These are phyloP conservation scores for Leptoteleia sp. DNA, from an alignment of 1,140 invertebrate genomes.

Conservation along the genomic window DNA sequence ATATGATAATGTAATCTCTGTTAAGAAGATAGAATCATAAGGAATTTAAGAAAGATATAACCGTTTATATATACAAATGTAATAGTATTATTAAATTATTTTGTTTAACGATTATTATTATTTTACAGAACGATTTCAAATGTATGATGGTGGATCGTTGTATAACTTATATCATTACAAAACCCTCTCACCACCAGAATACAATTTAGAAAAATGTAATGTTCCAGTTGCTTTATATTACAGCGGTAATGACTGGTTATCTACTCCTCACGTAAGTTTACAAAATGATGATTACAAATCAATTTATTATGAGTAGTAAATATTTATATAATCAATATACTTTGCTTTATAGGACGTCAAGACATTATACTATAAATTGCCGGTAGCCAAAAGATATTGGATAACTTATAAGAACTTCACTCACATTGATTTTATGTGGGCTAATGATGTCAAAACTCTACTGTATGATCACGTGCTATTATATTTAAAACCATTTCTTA, in stretches of 20 bases:
- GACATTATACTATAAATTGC: not conserved
- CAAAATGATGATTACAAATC: too few relatives aligned
- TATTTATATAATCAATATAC: too few relatives aligned
- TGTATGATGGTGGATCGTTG: constrained; percentile 2
- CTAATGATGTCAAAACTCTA: constrained; percentile 17
- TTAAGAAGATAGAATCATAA: too few relatives aligned
- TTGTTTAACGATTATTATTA: not conserved
- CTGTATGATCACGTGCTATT: constrained; percentile 15
- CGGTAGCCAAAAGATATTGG: not conserved
- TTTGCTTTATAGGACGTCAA: constrained; percentile 7
- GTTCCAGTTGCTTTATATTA: constrained; percentile 10
- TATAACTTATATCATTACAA: not conserved
- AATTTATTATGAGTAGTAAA: too few relatives aligned
- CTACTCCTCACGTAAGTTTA: constrained; percentile 20
- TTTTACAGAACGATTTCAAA: constrained; percentile 19
- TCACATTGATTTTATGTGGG: constrained; percentile 30
- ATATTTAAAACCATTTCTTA: constrained; percentile 8
- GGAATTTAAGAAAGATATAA: too few relatives aligned
- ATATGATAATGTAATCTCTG: too few relatives aligned
- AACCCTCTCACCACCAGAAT: not conserved
- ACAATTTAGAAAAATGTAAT: constrained; percentile 6
- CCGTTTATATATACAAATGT: too few relatives aligned
- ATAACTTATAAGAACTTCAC: constrained; percentile 6
- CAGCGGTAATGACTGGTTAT: constrained; percentile 33
- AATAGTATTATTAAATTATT: too few relatives aligned